phyloP scores from a whole-genome alignment of 2,888 invertebrate genomes.

The Branchellion lobata region DNA sequence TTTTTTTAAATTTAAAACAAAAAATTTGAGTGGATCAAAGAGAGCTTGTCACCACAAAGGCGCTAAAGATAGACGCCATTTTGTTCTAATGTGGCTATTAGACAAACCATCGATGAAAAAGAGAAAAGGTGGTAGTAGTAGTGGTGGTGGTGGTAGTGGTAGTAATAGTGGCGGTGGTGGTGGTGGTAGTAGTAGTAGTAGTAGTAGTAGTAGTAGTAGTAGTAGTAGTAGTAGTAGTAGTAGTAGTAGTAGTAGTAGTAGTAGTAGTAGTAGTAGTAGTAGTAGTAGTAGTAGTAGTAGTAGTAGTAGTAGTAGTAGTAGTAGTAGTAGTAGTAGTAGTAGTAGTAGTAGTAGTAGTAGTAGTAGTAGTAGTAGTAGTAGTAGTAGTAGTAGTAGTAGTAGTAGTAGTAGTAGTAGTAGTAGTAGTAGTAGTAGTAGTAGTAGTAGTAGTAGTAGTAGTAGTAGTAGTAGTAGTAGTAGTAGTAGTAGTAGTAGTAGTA shows the following conservation, averaged over 20 bases:
- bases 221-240: conserved; percentile 22
- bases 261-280: conserved; percentile 11
- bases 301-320: conserved; percentile 21
- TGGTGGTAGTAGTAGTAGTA: conserved; percentile 11
- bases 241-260: conserved; percentile 18
- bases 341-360: conserved; percentile 22
- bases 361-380: conserved; percentile 7
- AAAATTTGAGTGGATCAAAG: too few species aligned
- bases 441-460: conserved; percentile 29
- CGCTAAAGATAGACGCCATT: too few species aligned
- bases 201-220: conserved; percentile 19
- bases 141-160: too few species aligned
- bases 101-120: too few species aligned
- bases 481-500: conserved; percentile 23
- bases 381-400: conserved; percentile 18
- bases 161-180: too few species aligned
- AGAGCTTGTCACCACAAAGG: too few species aligned
- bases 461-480: conserved; percentile 29
- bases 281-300: conserved; percentile 21
- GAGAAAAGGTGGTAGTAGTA: too few species aligned
- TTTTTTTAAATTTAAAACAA: too few species aligned
- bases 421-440: conserved; percentile 27
- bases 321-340: conserved; percentile 22
- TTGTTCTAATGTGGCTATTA: too few species aligned
- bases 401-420: conserved; percentile 25